Conservation (phyloP, 2,797 vertebrate species). For the Diceros bicornis region DNA sequence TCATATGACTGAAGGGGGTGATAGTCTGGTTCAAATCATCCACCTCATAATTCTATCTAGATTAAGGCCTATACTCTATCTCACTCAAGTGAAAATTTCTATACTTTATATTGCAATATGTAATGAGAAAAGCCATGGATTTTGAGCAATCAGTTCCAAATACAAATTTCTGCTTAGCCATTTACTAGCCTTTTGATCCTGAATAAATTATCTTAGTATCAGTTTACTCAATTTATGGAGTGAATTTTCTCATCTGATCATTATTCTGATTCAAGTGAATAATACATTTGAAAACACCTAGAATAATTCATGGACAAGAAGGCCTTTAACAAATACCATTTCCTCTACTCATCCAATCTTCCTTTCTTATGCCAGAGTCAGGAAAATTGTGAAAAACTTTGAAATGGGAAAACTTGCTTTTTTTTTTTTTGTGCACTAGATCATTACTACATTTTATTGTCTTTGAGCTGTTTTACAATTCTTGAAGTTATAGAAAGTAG, state of each 20-base stretch:
- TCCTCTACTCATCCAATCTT: background rate
- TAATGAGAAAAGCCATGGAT: background rate
- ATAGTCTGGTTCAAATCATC: background rate
- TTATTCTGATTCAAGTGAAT: background rate
- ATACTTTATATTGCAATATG: background rate
- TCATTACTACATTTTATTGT: background rate
- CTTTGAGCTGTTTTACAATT: background rate
- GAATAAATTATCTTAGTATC: background rate
- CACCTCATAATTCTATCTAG: too few relatives aligned
- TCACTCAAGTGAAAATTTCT: background rate
- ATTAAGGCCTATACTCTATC: background rate
- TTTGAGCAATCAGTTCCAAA: background rate
- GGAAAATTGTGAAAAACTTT: background rate
- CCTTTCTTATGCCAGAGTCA: background rate
- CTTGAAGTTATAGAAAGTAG: background rate
- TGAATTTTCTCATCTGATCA: background rate
- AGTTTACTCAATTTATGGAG: background rate
- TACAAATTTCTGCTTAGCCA: background rate
- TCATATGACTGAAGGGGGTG: fast-evolving
- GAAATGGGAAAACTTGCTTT: background rate
- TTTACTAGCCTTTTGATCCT: background rate
- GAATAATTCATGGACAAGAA: background rate
- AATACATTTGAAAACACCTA: background rate
- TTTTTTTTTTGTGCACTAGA: too few relatives aligned
- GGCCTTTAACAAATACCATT: background rate